These are phyloP conservation scores for Lipotes vexillifer DNA, from an alignment of 2,113 vertebrate species.

Conservation along the genomic window DNA sequence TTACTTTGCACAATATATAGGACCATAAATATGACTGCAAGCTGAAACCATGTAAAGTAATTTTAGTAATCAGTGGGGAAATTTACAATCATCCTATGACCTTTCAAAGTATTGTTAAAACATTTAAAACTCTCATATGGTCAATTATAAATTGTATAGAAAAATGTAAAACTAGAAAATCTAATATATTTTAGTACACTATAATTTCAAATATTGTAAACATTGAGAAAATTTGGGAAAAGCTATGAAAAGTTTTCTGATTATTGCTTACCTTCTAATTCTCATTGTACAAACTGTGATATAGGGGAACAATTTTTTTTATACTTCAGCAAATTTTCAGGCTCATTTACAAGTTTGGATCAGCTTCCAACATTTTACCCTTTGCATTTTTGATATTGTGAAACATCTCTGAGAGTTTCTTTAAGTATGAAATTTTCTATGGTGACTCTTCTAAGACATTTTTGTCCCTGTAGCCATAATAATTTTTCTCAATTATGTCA, in stretches of 20 bases:
- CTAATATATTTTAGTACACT: neutral
- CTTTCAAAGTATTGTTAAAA: neutral
- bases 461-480: neutral
- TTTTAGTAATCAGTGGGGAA: neutral
- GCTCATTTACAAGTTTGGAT: neutral
- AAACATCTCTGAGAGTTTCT: neutral
- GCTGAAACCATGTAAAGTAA: neutral
- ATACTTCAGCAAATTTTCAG: neutral
- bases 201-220: neutral
- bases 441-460: neutral
- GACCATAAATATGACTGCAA: neutral
- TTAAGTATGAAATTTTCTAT: neutral
- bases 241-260: neutral
- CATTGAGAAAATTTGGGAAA: neutral
- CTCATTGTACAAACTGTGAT: neutral
- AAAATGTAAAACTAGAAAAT: neutral
- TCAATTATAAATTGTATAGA: neutral
- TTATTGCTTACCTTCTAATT: neutral
- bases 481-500: neutral
- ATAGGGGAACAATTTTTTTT: neutral
- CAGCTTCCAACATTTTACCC: neutral
- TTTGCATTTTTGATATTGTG: neutral
- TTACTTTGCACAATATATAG: neutral
- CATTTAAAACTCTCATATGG: neutral
- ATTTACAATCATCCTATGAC: neutral